These are phyloP conservation scores for Drosophila miranda DNA, from an alignment of 1,140 invertebrate genomes.

Conservation along the genomic window DNA sequence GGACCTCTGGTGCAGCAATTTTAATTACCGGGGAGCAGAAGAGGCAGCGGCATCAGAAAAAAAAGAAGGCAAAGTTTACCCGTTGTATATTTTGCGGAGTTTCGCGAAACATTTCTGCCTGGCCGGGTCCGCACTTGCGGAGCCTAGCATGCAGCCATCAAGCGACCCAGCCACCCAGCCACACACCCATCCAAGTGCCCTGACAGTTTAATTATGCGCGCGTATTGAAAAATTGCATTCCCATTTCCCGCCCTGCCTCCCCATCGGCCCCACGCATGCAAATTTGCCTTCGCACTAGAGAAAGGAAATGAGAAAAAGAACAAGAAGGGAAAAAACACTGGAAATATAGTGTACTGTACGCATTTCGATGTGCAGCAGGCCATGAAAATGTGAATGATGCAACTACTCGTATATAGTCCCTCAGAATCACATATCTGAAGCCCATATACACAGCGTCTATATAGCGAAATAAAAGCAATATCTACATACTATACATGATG, in stretches of 20 bases:
- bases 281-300: slow-evolving; percentile 35
- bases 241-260: slow-evolving; percentile 6
- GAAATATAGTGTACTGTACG: slow-evolving; percentile 34
- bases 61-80: slow-evolving; percentile 21
- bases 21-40: slow-evolving; percentile 45
- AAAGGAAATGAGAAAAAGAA: slow-evolving; percentile 8
- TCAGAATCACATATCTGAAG: no score
- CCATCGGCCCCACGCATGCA: slow-evolving; percentile 14
- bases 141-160: no score
- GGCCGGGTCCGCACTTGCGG: slow-evolving; percentile 1
- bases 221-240: slow-evolving; percentile 64
- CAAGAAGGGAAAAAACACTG: slow-evolving; percentile 13
- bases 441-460: slow-evolving; percentile 26
- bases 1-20: slow-evolving; percentile 14
- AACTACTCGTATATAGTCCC: neutral
- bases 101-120: slow-evolving; percentile 49
- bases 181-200: slow-evolving; percentile 18
- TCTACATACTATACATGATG: slow-evolving; percentile 48
- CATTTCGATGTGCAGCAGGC: slow-evolving; percentile 47
- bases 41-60: neutral
- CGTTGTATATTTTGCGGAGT: slow-evolving; percentile 31
- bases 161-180: slow-evolving; percentile 8
- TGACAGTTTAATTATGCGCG: slow-evolving; percentile 79
- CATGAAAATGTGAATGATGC: slow-evolving; percentile 57
- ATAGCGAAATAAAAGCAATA: slow-evolving; percentile 64